Evolutionary conservation across 2,888 invertebrate genomes (phyloP), one percentile per base, ranked within the genome.

Genomic region (Drosophila recens): DNA sequence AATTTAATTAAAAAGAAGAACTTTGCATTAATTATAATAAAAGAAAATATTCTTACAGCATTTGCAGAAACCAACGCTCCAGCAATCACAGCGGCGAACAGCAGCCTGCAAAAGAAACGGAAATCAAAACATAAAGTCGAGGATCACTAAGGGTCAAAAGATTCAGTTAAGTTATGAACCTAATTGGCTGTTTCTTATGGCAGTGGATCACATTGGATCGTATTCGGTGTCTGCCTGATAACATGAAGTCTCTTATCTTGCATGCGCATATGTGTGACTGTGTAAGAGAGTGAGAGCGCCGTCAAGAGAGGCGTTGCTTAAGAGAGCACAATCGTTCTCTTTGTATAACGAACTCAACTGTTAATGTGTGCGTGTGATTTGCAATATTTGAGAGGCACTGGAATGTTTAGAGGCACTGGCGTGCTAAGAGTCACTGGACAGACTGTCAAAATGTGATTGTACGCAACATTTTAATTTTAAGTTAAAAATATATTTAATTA

Each of bases 61-160:
- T 92, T 81, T 54, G 87, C 77, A 73, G 81, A 89, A 52, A 89
- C 75, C 58, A 91, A 81, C 62, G 89, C 83, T 88, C 90, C 91
- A 79, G 89, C 81, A 69, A 91, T 78, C 59, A 90, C 87, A 82
- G 91, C 92, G 90, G 92, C 91, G 76, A 91, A 87, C 72, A 92
- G 79, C 78, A 92, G 91, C 92, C 93, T 93, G 34, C 49, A 61
- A 63, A 57, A 15, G 1, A 64, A 48, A 43, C 13, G 49, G 17
- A 20, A 45, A 49, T 51, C 17, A 38, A 38, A 53, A 30, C 10
- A 36, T 0, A 59, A 51, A 6, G 13, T 46, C 36, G 45, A 42
- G 8, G 13, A 54, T 53, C 27, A 53, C 2, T n/a, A 27, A 30
- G 45, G 40, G 27, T 67, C 49, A 54, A 15, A 42, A 27, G 11